Base-by-base conservation (phyloP, 2,113 vertebrate species). In the Hucho hucho region DNA sequence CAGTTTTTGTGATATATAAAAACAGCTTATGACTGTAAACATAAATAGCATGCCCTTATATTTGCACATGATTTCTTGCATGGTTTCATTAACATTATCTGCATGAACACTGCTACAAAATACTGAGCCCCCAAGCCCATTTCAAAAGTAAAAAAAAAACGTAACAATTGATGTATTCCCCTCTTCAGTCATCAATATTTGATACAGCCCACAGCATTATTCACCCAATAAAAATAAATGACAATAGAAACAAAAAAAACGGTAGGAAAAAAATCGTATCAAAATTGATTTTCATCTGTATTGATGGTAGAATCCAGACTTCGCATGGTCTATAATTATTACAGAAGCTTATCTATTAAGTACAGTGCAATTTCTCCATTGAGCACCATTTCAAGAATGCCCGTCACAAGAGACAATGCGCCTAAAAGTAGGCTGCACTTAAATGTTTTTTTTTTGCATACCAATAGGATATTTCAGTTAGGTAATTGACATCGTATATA, bases 1-100 rank as follows among this genome's bases (percentile, higher is more conserved):
- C 81, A 83, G 29, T 32, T 83, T 76, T n/a, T 67, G 78, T 69
- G 78, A 74, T 79, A 82, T 69, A 88, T 77, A 79, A 88, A 43
- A 90, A 78, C 80, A 83, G 83, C 82, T 87, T 90, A 84, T 88
- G 84, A 29, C 69, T 82, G 72, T 76, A 88, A 83, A 87, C 84
- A 89, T 86, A 83, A 58, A 87, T 83, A 82, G 82, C 81, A 87
- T 43, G 79, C 79, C 71, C 77, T 74, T 78, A 79, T 78, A 16
- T 53, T 53, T 43, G 9, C 49, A 80, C 76, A 84, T 75, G 64
- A 59, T 76, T 89, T 53, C 83, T 73, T 75, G 84, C 82, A 81
- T 47, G 18, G 58, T 58, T 14, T 72, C 74, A 70, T 77, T 72
- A 83, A 66, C 18, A 61, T 61, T 66, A 64, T 77, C 79, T 86